These are phyloP conservation scores for Oopsacas minuta DNA, from an alignment of 37 sponge, comb jelly and placozoan genomes.

Conservation along the genomic window DNA sequence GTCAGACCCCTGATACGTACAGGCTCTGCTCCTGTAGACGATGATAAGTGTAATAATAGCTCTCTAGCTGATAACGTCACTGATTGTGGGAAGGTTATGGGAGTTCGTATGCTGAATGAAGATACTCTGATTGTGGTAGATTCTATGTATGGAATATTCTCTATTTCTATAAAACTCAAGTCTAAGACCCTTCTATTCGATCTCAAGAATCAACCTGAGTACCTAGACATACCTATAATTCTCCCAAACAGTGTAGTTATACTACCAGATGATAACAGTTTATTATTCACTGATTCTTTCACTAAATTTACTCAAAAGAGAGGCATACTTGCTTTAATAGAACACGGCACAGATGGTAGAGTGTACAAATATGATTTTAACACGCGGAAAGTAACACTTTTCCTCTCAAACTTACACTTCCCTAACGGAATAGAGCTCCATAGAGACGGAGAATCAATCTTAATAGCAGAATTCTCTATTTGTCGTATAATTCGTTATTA, in stretches of 20 bases:
- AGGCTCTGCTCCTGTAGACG: background rate
- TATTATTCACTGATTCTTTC: background rate
- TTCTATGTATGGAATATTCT: background rate
- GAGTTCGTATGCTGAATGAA: background rate
- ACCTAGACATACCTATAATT: background rate
- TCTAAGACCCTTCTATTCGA: background rate
- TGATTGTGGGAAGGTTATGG: background rate
- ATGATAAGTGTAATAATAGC: background rate
- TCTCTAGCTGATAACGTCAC: background rate
- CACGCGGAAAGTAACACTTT: background rate
- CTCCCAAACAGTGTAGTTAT: background rate
- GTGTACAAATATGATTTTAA: background rate
- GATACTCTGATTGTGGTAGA: background rate
- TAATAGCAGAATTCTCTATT: slow-evolving; percentile 48
- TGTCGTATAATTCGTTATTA: slow-evolving; percentile 32
- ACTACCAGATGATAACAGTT: background rate
- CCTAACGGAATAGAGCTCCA: slow-evolving; percentile 59
- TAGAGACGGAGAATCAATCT: slow-evolving; percentile 30
- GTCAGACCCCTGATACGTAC: background rate
- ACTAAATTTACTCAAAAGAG: background rate
- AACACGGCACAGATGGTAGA: background rate
- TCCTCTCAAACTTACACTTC: slow-evolving; percentile 34
- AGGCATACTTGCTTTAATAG: background rate
- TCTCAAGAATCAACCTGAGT: background rate
- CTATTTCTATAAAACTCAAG: background rate